Conservation (phyloP, 2,113 vertebrate genomes). For the Australoheros scitulus region DNA sequence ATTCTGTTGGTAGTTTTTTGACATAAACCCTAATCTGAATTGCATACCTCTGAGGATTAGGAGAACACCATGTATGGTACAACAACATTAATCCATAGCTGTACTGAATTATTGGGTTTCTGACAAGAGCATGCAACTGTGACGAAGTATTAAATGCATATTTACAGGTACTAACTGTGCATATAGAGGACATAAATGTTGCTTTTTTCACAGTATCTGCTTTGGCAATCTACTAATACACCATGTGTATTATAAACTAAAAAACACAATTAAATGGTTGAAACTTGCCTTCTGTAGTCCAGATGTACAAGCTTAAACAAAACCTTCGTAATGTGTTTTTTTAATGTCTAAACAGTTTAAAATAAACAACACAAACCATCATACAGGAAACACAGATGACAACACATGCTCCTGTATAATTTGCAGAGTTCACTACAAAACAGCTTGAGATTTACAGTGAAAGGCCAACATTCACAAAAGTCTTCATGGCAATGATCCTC, state of each 20-base stretch:
- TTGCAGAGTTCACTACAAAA: constrained; percentile 14
- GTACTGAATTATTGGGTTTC: not conserved
- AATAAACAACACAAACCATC: not conserved
- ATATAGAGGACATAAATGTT: not conserved
- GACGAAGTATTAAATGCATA: not conserved
- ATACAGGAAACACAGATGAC: not conserved
- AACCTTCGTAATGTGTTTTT: not conserved
- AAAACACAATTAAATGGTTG: not conserved
- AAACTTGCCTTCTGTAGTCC: not conserved
- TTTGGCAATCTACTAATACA: not conserved
- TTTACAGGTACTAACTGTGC: not conserved
- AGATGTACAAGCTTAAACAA: not conserved
- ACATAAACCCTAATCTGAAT: not conserved
- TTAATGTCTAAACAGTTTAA: not conserved
- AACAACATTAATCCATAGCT: not conserved
- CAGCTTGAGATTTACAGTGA: constrained; percentile 52
- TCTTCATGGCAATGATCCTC: constrained; percentile 46
- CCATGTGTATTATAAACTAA: not conserved
- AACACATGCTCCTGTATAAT: not conserved
- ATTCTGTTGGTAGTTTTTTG: not conserved
- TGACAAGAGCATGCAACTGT: not conserved
- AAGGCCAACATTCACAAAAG: constrained; percentile 52
- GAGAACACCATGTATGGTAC: not conserved
- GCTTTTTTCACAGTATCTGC: not conserved
- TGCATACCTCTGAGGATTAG: not conserved